These are phyloP conservation scores for Ligdia adustata DNA, from an alignment of 2,888 invertebrate genomes.

Conservation along the genomic window DNA sequence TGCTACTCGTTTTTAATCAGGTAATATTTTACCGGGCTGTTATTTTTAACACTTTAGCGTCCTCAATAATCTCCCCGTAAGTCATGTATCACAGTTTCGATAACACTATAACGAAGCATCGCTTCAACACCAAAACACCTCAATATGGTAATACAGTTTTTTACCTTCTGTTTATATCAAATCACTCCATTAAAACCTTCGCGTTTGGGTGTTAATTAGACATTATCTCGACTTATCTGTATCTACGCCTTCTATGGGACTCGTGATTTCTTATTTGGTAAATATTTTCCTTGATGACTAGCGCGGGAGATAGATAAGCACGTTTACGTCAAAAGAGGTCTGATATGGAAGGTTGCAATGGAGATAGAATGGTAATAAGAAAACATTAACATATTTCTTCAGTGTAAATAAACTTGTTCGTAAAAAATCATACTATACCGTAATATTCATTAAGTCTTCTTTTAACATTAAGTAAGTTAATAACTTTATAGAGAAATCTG, in stretches of 20 bases:
- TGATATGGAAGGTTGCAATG: too few species aligned
- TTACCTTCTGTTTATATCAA: conserved; percentile 40
- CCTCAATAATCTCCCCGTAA: conserved; percentile 1
- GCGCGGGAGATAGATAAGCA: conserved; percentile 56
- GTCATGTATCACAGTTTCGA: conserved; percentile 14
- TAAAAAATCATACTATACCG: too few species aligned
- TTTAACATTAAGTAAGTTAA: too few species aligned
- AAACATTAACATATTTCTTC: too few species aligned
- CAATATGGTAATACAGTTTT: conserved; percentile 23
- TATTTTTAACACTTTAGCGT: conserved; percentile 3
- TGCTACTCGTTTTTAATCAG: too few species aligned
- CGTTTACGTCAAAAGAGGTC: conserved; percentile 51
- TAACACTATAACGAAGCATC: conserved; percentile 17
- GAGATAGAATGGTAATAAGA: conserved; percentile 1
- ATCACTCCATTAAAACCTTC: conserved; percentile 55
- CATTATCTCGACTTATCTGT: conserved; percentile 71
- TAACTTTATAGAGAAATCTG: too few species aligned
- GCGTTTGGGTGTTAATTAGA: conserved; percentile 69
- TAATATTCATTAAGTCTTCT: too few species aligned
- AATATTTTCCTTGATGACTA: conserved; percentile 74
- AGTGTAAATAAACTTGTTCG: too few species aligned
- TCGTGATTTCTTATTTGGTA: conserved; percentile 69
- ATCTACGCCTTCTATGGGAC: conserved; percentile 53
- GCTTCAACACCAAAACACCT: conserved; percentile 26
- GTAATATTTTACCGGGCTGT: not conserved